A percentile compares a stretch with the other conserved stretches of the same genome.
Evolutionary conservation across 2,113 vertebrate species (phyloP).

Genomic region (Dipodomys stephensi): DNA sequence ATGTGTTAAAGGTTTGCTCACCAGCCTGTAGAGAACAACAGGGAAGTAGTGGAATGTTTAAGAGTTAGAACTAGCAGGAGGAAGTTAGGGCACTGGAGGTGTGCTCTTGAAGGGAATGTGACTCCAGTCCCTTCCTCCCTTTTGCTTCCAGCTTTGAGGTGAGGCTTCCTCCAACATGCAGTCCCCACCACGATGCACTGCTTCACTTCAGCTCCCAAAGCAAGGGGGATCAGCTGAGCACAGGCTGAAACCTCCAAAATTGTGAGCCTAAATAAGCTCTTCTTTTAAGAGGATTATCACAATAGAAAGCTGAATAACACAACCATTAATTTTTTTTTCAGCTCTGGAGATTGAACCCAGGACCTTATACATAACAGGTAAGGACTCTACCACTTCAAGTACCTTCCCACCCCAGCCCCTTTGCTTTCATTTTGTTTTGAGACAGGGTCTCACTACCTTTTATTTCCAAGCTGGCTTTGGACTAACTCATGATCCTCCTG

Average conservation of each 20-base stretch:
- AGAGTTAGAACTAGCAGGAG: not conserved
- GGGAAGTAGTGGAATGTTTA: not conserved
- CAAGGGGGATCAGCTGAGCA: not conserved
- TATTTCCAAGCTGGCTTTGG: too few species aligned
- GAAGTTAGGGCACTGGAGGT: too few species aligned
- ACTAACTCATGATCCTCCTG: too few species aligned
- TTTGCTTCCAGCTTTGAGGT: too few species aligned
- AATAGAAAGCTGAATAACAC: not conserved
- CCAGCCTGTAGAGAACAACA: not conserved
- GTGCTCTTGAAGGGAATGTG: not conserved
- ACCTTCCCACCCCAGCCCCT: too few species aligned
- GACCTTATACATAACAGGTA: too few species aligned
- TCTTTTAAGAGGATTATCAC: not conserved
- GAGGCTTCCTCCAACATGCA: not conserved
- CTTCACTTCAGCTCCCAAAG: not conserved
- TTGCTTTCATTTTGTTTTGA: too few species aligned
- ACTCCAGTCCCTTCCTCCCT: not conserved
- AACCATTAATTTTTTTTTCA: not conserved
- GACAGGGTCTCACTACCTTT: too few species aligned
- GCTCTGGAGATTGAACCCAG: too few species aligned
- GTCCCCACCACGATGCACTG: not conserved
- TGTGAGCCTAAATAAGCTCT: not conserved
- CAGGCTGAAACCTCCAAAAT: not conserved
- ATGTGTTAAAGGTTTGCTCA: not conserved
- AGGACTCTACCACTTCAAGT: too few species aligned